Evolutionary conservation across 2,113 vertebrate species (phyloP), one percentile per base, ranked within the genome.

Genomic region (Pterocles burchelli): DNA sequence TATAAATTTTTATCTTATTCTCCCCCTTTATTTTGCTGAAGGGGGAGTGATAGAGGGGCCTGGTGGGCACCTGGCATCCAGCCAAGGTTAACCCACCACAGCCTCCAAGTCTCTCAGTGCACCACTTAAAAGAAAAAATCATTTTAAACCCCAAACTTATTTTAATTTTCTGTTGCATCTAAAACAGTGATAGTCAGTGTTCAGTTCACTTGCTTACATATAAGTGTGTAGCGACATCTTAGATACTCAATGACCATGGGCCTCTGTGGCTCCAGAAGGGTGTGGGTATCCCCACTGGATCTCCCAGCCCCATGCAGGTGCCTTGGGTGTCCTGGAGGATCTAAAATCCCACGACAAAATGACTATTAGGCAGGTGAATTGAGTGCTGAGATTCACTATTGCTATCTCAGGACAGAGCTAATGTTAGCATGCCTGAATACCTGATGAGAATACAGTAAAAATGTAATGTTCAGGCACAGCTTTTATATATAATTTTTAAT

Each of bases 191-290:
- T 13, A 8, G 3, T 48, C 24, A n/a, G 24, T 26, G 24, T 57
- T 74, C 38, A 41, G 0, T 59, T 57, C 26, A 16, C 26, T 45
- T 76, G 12, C 31, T 13, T 17, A 33, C 28, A 19, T 20, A 13
- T 1, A 15, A 18, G 6, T 43, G 16, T 46, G 17, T 55, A 58
- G 29, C 3, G 1, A 65, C 4, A 17, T 11, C n/a, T 77, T 71
- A 79, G 36, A 52, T 34, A 5, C 12, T 8, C 0, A 0, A 21
- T 63, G 41, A 26, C 22, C 13, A 22, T 24, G 21, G 38, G 25
- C 2, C 8, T 4, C 3, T 6, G 48, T 45, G 6, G 20, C 13
- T 80, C 54, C 45, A 52, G 38, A 76, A 93, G 10, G 10, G 9
- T 10, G 8, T 17, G 33, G 4, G 2, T 72, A 48, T 38, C 18